These are phyloP conservation scores for Pygoscelis adeliae DNA, from an alignment of 2,113 vertebrate species.

Conservation along the genomic window DNA sequence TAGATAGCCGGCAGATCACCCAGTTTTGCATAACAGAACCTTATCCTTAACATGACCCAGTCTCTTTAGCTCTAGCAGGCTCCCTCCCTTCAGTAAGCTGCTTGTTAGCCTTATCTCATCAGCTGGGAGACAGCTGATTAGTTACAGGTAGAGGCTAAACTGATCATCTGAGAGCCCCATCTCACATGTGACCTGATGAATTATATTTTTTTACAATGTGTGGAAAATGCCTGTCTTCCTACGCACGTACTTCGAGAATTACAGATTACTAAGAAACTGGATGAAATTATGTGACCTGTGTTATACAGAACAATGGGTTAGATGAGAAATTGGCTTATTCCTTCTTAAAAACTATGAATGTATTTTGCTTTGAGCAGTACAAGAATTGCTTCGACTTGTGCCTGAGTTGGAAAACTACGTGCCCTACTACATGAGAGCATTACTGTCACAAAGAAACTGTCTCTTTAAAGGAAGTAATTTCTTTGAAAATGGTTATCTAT, in stretches of 20 bases:
- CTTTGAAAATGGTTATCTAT: neutral
- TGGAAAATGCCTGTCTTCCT: neutral
- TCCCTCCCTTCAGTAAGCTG: conserved; percentile 37
- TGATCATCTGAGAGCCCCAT: neutral
- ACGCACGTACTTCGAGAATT: neutral
- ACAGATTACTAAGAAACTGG: neutral
- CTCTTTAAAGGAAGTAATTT: neutral
- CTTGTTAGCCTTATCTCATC: conserved; percentile 63
- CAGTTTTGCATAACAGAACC: neutral
- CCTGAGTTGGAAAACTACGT: neutral
- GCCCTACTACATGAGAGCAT: neutral
- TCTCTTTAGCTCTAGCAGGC: neutral
- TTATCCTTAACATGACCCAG: neutral
- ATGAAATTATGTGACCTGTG: neutral
- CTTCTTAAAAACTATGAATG: neutral
- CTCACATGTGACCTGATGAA: neutral
- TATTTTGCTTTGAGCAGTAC: neutral
- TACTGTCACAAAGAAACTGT: neutral
- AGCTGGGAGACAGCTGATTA: conserved; percentile 34
- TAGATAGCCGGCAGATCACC: neutral
- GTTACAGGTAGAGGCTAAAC: conserved; percentile 33
- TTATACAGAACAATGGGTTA: neutral
- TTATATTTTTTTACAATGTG: neutral
- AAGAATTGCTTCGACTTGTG: neutral
- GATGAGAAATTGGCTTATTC: neutral